Evolutionary conservation across 2,888 invertebrate species (phyloP).

Genomic region (Sphaerophoria rueppellii): DNA sequence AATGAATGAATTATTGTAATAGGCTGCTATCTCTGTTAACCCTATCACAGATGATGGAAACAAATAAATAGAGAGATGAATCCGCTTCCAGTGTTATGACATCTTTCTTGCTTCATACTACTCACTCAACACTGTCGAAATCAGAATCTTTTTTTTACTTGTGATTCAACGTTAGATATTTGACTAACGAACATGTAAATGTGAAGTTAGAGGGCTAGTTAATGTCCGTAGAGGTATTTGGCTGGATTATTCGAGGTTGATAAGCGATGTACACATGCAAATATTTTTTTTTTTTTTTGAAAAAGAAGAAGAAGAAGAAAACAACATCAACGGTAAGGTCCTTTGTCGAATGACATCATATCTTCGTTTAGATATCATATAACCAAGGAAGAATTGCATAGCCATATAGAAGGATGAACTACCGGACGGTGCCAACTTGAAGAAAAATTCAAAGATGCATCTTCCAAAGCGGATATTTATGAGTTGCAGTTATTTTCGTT

Average conservation of each 20-base stretch:
- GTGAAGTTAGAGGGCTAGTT: conserved; percentile 24
- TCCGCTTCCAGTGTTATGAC: conserved; percentile 71
- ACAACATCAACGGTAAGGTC: not conserved
- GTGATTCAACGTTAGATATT: conserved; percentile 40
- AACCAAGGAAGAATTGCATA: conserved; percentile 39
- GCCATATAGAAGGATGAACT: not conserved
- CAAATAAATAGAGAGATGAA: conserved; percentile 58
- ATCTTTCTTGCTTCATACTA: conserved; percentile 64
- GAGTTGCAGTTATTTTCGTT: conserved; percentile 32
- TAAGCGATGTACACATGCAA: conserved; percentile 53
- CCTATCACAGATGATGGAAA: conserved; percentile 58
- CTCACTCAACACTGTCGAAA: conserved; percentile 28
- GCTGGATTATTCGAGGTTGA: conserved; percentile 33
- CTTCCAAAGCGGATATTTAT: conserved; percentile 10
- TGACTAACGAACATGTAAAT: conserved; percentile 43
- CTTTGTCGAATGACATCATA: conserved; percentile 37
- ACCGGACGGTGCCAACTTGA: not conserved
- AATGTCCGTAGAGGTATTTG: conserved; percentile 17
- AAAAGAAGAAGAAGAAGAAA: conserved; percentile 40
- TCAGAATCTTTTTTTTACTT: not conserved
- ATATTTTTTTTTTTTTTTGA: conserved; percentile 32
- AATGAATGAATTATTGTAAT: conserved; percentile 66
- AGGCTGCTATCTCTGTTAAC: conserved; percentile 56
- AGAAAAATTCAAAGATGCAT: conserved; percentile 37
- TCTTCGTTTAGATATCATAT: conserved; percentile 48